Evolutionary conservation across 2,797 vertebrate species (phyloP).

Genomic region (Catharus ustulatus): DNA sequence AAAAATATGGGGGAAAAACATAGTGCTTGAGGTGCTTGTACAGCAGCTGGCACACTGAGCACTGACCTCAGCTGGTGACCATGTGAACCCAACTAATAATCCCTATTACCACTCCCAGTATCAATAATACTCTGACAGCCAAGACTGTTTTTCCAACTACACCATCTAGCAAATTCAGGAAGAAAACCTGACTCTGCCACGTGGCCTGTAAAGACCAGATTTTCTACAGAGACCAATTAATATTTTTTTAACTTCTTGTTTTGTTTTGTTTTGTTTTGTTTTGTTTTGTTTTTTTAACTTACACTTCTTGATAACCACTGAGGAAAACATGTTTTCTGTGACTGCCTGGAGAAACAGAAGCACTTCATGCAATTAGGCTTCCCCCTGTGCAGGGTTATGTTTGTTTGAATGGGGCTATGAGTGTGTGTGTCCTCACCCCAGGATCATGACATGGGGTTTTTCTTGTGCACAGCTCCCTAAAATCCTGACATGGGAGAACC

Average conservation of each 20-base stretch:
- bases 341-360: not conserved
- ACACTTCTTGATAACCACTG: not conserved
- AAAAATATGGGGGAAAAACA: rapidly evolving
- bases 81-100: not conserved
- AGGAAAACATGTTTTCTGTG: not conserved
- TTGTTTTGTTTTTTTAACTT: not conserved
- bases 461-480: not conserved
- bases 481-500: not conserved
- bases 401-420: not conserved
- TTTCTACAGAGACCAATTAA: not conserved
- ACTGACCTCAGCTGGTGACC: not conserved
- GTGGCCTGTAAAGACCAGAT: rapidly evolving
- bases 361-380: not conserved
- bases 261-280: not conserved
- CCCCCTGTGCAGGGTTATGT: not conserved
- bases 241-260: not conserved
- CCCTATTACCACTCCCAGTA: not conserved
- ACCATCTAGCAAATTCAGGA: not conserved
- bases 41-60: not conserved
- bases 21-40: not conserved
- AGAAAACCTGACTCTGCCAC: not conserved
- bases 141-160: not conserved
- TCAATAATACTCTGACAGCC: not conserved
- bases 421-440: not conserved
- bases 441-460: not conserved